A percentile compares a stretch with the other conserved stretches of the same genome.
Conservation (phyloP, 2,888 invertebrate species). For the Tachina lurida region DNA sequence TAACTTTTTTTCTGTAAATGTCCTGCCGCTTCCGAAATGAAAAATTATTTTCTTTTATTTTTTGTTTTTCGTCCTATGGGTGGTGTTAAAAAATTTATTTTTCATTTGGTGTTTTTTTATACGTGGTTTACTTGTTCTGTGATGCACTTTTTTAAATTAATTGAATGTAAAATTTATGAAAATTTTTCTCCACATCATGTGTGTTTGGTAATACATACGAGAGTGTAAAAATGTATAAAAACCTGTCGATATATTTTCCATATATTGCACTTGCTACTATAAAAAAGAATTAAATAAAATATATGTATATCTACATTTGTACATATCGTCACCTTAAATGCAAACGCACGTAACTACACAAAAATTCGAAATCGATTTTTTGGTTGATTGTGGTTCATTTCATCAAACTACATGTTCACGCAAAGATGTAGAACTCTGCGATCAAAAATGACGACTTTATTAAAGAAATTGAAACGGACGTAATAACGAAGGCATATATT, state of each 20-base stretch:
- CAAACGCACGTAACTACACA: too few species aligned
- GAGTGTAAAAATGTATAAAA: constrained; percentile 17
- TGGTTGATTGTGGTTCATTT: too few species aligned
- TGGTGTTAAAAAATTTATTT: constrained; percentile 13
- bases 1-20: constrained; percentile 7
- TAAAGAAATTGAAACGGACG: too few species aligned
- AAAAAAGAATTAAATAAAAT: too few species aligned
- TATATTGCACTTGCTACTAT: constrained; percentile 29
- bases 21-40: not conserved
- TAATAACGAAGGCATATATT: too few species aligned
- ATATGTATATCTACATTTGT: too few species aligned
- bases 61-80: constrained; percentile 1
- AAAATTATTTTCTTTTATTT: not conserved
- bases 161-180: not conserved
- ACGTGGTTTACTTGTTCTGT: not conserved
- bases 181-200: constrained; percentile 7
- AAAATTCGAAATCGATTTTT: too few species aligned
- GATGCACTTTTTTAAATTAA: constrained; percentile 2
- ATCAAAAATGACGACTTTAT: too few species aligned
- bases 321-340: too few species aligned
- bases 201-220: not conserved
- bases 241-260: constrained; percentile 30
- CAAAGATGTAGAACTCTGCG: too few species aligned
- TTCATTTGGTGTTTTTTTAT: not conserved
- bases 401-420: too few species aligned